Conservation (phyloP, 1,140 invertebrate genomes). For the Leptopilina clavipes region DNA sequence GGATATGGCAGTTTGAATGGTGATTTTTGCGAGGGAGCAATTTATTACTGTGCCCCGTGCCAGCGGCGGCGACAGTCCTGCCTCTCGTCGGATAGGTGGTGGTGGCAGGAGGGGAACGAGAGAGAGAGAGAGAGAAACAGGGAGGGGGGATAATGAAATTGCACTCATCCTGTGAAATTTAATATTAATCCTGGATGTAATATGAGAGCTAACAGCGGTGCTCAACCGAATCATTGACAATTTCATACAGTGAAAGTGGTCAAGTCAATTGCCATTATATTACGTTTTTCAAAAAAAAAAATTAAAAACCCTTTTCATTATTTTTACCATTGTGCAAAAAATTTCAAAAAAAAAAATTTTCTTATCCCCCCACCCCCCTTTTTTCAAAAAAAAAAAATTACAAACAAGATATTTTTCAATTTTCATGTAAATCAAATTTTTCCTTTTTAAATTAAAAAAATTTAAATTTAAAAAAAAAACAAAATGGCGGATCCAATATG, state of each 20-base stretch:
- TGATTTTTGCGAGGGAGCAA: conserved; percentile 48
- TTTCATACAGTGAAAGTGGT: conserved; percentile 5
- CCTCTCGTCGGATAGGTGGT: conserved; percentile 2
- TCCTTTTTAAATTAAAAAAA: no score
- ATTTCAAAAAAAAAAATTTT: no score
- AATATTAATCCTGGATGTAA: conserved; percentile 72
- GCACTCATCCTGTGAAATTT: conserved; percentile 72
- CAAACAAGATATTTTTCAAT: no score
- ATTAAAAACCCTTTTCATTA: no score
- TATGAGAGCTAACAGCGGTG: conserved; percentile 60
- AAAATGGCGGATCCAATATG: no score
- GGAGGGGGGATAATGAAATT: conserved; percentile 69
- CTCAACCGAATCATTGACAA: conserved; percentile 34
- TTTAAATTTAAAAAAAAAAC: no score
- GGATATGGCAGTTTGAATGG: conserved; percentile 34
- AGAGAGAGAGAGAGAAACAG: conserved; percentile 32
- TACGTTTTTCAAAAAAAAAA: no score
- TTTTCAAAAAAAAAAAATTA: neutral
- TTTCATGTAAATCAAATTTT: no score
- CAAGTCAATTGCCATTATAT: conserved; percentile 16
- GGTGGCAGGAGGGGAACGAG: neutral
- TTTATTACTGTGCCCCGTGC: conserved; percentile 45
- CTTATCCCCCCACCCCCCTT: no score
- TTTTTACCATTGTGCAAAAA: no score
- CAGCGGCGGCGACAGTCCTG: conserved; percentile 41